These are phyloP conservation scores for Montipora foliosa DNA, from an alignment of 64 coral and sea anemone genomes.

Conservation along the genomic window DNA sequence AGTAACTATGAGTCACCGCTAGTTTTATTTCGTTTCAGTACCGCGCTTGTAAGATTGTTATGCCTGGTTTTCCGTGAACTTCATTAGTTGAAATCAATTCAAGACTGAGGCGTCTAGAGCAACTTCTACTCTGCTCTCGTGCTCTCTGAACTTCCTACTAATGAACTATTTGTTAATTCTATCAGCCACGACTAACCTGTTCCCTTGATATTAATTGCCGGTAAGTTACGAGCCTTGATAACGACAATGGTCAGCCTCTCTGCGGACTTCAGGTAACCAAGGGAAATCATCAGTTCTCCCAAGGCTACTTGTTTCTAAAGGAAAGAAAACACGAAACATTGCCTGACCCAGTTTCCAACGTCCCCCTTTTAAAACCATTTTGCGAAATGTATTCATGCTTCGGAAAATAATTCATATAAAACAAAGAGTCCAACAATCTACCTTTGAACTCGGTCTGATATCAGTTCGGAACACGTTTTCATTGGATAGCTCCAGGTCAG, in stretches of 20 bases:
- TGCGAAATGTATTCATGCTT: no score
- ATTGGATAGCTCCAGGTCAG: slow-evolving; percentile 58
- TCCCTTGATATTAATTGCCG: slow-evolving; percentile 88
- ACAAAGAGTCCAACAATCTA: neutral
- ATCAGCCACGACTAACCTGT: slow-evolving; percentile 63
- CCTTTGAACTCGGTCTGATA: slow-evolving; percentile 85
- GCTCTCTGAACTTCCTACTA: no score
- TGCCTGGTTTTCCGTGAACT: no score
- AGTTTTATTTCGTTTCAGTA: no score
- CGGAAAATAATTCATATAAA: no score
- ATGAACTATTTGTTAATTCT: no score
- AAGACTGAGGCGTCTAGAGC: no score
- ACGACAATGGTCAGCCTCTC: slow-evolving; percentile 84
- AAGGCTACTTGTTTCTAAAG: slow-evolving; percentile 72
- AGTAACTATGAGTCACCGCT: no score
- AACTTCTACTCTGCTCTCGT: no score
- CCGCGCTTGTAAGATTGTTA: no score
- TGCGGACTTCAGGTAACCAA: slow-evolving; percentile 90
- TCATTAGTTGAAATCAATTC: no score
- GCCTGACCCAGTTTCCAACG: neutral
- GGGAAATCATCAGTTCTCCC: slow-evolving; percentile 87
- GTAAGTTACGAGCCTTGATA: slow-evolving; percentile 95
- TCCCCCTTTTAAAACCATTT: no score
- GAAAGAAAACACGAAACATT: neutral
- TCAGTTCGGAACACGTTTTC: slow-evolving; percentile 71